Evolutionary conservation across 2,797 vertebrate genomes (phyloP), one percentile per base, ranked within the genome.

Genomic region (Anguilla pacifica): DNA sequence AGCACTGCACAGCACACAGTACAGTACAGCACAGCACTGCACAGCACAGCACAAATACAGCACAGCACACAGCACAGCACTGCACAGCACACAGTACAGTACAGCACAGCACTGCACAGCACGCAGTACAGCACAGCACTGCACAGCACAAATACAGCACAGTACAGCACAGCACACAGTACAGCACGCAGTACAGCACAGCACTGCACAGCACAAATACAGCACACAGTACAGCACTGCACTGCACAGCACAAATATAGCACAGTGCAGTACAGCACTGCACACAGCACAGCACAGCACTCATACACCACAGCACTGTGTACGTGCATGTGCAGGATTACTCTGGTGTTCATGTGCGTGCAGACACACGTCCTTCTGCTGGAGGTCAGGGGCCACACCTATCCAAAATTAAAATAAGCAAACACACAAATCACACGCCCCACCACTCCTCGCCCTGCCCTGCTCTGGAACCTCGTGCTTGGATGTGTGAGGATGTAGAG

Each of bases 81-180:
- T 4, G 31, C 10, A 61, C 61, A 4, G 61, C 0, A 25, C 61
- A 64, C 2, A 22, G 0, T 31, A 19, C 59, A 10, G 13, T 2
- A 15, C 59, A 61, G 59, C 93, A 92, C 93, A 92, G 89, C 87
- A 74, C 82, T 39, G n/a, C 53, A 83, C 17, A 61, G 7, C 61
- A 61, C 17, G 2, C 59, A 61, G 59, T 17, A 11, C 17, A 61
- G 59, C 10, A 61, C 59, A 61, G 59, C 2, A 61, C 59, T 4
- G 59, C 59, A 6, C 59, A 61, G 59, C 13, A 15, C 59, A 61
- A 15, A 61, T n/a, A n/a, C n/a, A n/a, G n/a, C n/a, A n/a, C n/a
- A n/a, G n/a, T 15, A 61, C 59, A 61, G 0, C 10, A 61, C 59
- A 13, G 10, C 11, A 2, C 59, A 3, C 17, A 25, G 61, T 6